Evolutionary conservation across 2,113 vertebrate genomes (phyloP).

Genomic region (Oncorhynchus kisutch): DNA sequence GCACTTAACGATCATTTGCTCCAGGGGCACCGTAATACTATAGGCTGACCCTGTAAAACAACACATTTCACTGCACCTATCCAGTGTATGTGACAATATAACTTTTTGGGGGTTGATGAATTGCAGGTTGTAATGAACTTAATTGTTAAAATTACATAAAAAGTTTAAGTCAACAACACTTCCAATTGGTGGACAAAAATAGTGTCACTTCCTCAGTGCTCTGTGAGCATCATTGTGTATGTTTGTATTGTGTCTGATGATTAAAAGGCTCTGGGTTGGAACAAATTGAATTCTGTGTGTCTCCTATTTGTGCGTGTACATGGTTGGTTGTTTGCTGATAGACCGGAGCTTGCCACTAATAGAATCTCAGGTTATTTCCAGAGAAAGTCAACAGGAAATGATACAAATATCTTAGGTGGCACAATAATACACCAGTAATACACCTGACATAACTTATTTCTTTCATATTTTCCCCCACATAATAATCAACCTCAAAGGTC

Average conservation of each 20-base stretch:
- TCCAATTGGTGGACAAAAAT: too few species aligned
- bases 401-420: too few species aligned
- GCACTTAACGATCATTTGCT: too few species aligned
- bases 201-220: background rate
- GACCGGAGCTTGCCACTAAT: background rate
- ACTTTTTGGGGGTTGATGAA: background rate
- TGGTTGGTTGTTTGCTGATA: background rate
- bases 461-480: too few species aligned
- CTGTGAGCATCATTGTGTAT: background rate
- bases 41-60: too few species aligned
- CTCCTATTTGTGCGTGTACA: background rate
- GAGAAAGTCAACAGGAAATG: background rate
- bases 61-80: too few species aligned
- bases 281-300: constrained; percentile 24
- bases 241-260: background rate
- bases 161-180: too few species aligned
- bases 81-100: too few species aligned
- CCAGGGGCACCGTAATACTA: too few species aligned
- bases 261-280: constrained; percentile 35
- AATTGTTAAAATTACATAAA: background rate
- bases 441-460: too few species aligned
- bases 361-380: background rate
- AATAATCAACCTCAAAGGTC: too few species aligned
- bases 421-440: too few species aligned
- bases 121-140: background rate